phyloP scores from a whole-genome alignment of 2,888 invertebrate species.

The Deilephila porcellus region DNA sequence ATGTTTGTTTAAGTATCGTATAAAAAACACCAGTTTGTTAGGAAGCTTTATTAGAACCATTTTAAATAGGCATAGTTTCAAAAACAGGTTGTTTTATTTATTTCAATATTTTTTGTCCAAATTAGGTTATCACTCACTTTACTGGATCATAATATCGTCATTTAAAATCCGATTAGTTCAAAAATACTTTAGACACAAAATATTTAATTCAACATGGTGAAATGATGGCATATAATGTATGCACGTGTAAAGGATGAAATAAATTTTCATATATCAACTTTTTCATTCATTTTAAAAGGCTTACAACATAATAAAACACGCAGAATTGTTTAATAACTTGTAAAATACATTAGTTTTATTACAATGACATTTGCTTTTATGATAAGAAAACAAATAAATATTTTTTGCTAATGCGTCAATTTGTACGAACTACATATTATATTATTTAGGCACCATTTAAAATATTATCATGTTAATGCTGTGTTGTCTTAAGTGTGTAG shows the following conservation, averaged over 20 bases:
- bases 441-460: not conserved
- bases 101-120: no score
- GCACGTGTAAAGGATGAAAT: not conserved
- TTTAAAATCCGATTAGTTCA: no score
- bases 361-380: slow-evolving; percentile 22
- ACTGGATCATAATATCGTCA: no score
- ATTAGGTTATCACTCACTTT: no score
- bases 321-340: not conserved
- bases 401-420: slow-evolving; percentile 9
- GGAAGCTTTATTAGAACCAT: no score
- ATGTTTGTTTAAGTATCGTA: no score
- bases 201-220: no score
- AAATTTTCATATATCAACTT: not conserved
- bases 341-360: slow-evolving; percentile 35
- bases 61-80: no score
- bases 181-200: no score
- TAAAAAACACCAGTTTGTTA: no score
- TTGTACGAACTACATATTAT: not conserved
- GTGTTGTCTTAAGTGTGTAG: not conserved
- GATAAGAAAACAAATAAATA: not conserved
- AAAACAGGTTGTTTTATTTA: no score
- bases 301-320: not conserved
- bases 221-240: no score
- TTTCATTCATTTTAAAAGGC: not conserved
- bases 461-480: not conserved